A percentile compares a stretch with the other conserved stretches of the same genome.
Conservation (phyloP, 2,888 invertebrate species). For the Cantharis rufa region DNA sequence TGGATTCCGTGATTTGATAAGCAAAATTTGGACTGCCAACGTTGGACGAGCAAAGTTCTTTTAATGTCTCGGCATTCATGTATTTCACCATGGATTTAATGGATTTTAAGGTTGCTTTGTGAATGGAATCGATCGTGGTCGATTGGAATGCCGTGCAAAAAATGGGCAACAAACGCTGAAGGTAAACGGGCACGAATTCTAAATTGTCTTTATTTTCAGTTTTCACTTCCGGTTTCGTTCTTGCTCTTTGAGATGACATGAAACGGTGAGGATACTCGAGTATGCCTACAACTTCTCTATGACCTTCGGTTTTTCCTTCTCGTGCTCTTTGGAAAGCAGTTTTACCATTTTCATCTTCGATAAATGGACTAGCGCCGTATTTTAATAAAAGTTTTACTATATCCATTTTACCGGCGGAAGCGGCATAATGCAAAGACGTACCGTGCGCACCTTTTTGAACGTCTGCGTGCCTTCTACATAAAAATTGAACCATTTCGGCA, state of each 20-base stretch:
- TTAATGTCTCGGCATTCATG: conserved; percentile 75
- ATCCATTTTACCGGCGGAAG: conserved; percentile 98
- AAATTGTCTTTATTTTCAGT: conserved; percentile 63
- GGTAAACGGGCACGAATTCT: conserved; percentile 93
- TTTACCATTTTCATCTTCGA: conserved; percentile 97
- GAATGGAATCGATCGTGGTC: conserved; percentile 85
- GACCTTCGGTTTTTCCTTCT: conserved; percentile 83
- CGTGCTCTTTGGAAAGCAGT: conserved; percentile 97
- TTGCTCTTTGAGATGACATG: conserved; percentile 72
- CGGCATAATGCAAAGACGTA: conserved; percentile 97
- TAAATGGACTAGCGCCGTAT: conserved; percentile 96
- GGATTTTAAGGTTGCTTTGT: conserved; percentile 87
- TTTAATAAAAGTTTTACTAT: conserved; percentile 93
- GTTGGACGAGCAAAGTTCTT: conserved; percentile 74
- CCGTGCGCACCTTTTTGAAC: conserved; percentile 97
- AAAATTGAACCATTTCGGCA: conserved; percentile 96
- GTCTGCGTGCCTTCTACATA: conserved; percentile 95
- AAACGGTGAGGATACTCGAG: conserved; percentile 94
- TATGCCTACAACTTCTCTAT: conserved; percentile 74
- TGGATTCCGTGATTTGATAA: conserved; percentile 87
- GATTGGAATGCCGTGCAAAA: conserved; percentile 94
- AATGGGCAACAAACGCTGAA: conserved; percentile 86
- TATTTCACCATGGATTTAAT: conserved; percentile 98
- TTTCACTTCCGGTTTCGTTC: conserved; percentile 39
- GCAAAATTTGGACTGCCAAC: conserved; percentile 69